Evolutionary conservation across 1,140 invertebrate species (phyloP), one percentile per base, ranked within the genome.

Genomic region (Muscidifurax raptorellus): DNA sequence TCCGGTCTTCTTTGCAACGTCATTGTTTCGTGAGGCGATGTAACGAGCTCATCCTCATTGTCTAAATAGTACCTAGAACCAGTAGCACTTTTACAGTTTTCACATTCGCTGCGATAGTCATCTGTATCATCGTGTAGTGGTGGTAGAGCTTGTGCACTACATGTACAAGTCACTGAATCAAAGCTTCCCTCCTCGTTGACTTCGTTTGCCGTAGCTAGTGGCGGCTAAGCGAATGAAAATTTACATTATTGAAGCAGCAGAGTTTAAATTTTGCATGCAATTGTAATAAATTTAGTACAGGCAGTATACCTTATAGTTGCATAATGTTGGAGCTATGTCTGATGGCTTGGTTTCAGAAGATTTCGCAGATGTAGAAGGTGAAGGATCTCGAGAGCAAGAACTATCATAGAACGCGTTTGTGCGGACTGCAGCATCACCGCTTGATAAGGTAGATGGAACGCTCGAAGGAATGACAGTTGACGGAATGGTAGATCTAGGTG

Each of bases 61-160:
- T 95, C 92, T 76, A 95, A 91, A 88, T 95, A 95, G 89, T 95
- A 95, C 86, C 94, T 93, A 82, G 95, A 95, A 83, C 95, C 95
- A 83, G 94, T 95, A 22, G 95, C 95, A 77, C 95, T 95, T 90
- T 97, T 96, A 91, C 96, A 97, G 92, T 97, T 97, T 91, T 97
- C 96, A 91, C 96, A 97, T 90, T 97, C 96, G 90, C 95, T 96
- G 67, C 96, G 94, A 89, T 96, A 96, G 91, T 96, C 96, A 88
- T 96, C 96, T 27, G 94, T 94, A 74, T 95, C 93, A 82, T 96
- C 95, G 76, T 93, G 92, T 32, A 93, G 83, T 47, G 92, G 91
- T 82, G 92, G 90, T 47, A 93, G 85, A 30, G 90, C 91, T 88
- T 93, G 93, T 87, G 91, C 90, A 44, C 90, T 92, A 67, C 93